A percentile compares a stretch with the other conserved stretches of the same genome.
Evolutionary conservation across 2,888 invertebrate genomes (phyloP).

Genomic region (Sialis fuliginosa): DNA sequence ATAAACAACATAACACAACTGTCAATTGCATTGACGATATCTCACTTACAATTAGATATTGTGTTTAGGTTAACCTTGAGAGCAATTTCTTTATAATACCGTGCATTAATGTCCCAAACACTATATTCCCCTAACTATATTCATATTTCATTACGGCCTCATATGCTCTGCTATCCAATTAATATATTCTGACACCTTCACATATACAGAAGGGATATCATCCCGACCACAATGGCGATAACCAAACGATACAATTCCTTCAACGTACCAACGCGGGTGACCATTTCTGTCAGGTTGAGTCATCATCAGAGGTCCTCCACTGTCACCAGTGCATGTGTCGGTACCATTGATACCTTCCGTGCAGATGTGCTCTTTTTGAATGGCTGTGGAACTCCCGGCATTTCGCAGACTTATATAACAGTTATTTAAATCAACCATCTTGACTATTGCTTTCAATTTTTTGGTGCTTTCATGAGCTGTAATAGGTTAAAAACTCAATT

Average conservation of each 20-base stretch:
- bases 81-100: too few relatives aligned
- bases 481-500: conserved; percentile 10
- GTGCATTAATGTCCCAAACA: too few relatives aligned
- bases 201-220: conserved; percentile 52
- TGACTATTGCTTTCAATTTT: conserved; percentile 43
- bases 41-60: too few relatives aligned
- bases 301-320: conserved; percentile 60
- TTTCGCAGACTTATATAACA: conserved; percentile 30
- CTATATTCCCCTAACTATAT: too few relatives aligned
- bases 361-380: conserved; percentile 33
- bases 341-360: conserved; percentile 48
- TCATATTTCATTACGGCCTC: background rate
- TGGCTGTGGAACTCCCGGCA: conserved; percentile 18
- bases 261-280: conserved; percentile 31
- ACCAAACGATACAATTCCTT: conserved; percentile 52
- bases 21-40: too few relatives aligned
- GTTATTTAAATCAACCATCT: conserved; percentile 30
- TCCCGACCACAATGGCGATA: conserved; percentile 37
- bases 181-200: conserved; percentile 37
- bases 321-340: conserved; percentile 60
- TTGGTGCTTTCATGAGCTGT: conserved; percentile 33
- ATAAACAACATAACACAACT: too few relatives aligned
- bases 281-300: conserved; percentile 19
- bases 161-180: conserved; percentile 37
- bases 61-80: too few relatives aligned